phyloP scores from a whole-genome alignment of 2,888 invertebrate genomes.

The Nebria brevicollis region DNA sequence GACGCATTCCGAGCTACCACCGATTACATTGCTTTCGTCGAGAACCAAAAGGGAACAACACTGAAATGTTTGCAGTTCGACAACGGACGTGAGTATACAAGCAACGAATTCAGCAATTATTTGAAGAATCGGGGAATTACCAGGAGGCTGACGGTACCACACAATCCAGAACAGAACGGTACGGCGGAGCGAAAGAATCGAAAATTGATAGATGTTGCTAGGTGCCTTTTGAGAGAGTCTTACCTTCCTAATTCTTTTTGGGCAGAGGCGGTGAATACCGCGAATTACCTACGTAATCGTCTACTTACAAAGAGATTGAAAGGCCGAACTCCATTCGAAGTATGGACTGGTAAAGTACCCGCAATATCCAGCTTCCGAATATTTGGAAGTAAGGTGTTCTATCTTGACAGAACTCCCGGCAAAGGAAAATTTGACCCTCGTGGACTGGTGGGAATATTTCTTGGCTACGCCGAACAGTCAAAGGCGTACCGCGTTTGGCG shows the following conservation, averaged over 20 bases:
- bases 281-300: not conserved
- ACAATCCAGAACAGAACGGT: conserved; percentile 44
- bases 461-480: conserved; percentile 49
- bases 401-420: not conserved
- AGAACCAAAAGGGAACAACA: conserved; percentile 41
- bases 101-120: conserved; percentile 43
- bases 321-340: not conserved
- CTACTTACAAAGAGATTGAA: not conserved
- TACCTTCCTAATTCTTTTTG: not conserved
- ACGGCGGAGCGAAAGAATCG: not conserved
- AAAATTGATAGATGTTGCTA: no score
- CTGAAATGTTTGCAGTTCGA: conserved; percentile 47
- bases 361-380: not conserved
- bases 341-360: not conserved
- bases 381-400: no score
- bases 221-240: no score
- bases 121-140: conserved; percentile 47
- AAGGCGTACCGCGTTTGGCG: conserved; percentile 52
- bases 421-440: conserved; percentile 1
- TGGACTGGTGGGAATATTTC: not conserved
- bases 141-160: conserved; percentile 22
- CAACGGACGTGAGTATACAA: conserved; percentile 47
- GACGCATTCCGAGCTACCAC: conserved; percentile 30
- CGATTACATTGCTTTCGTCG: conserved; percentile 25
- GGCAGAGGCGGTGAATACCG: conserved; percentile 4